Conservation (phyloP, 2,888 invertebrate genomes). For the Meteorus colon region DNA sequence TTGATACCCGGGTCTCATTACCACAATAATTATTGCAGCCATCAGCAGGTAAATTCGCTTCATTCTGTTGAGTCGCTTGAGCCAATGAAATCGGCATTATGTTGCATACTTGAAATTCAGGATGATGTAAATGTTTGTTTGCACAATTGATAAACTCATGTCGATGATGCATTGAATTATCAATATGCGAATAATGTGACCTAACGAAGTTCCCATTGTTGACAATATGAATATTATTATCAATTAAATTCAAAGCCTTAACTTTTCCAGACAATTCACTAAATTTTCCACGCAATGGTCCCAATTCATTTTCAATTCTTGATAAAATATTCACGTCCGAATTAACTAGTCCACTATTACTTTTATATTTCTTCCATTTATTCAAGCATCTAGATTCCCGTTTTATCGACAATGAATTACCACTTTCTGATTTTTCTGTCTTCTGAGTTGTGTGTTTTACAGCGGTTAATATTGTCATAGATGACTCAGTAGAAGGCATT, state of each 20-base stretch:
- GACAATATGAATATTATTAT: not conserved
- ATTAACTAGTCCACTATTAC: not conserved
- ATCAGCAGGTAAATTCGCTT: not conserved
- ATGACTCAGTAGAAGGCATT: constrained; percentile 5
- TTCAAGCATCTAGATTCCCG: not conserved
- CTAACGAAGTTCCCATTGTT: not conserved
- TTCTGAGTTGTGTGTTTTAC: not conserved
- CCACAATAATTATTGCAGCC: not conserved
- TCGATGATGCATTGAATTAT: not conserved
- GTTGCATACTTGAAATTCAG: not conserved
- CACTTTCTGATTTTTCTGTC: not conserved
- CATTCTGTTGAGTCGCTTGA: not conserved
- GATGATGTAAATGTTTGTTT: not conserved
- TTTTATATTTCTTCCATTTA: constrained; percentile 6
- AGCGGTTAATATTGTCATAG: constrained; percentile 9
- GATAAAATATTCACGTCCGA: constrained; percentile 52
- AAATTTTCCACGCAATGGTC: constrained; percentile 55
- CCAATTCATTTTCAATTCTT: constrained; percentile 58
- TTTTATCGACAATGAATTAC: constrained; percentile 9
- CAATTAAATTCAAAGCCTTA: constrained; percentile 52
- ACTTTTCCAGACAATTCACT: constrained; percentile 56
- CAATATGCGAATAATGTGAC: not conserved
- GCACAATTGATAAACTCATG: not conserved
- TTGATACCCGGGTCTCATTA: not conserved
- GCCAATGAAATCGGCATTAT: not conserved